Percentiles rank a stretch among this genome's conserved stretches.
phyloP scores from a whole-genome alignment of 2,888 invertebrate genomes.

The Vesta saturnalis region DNA sequence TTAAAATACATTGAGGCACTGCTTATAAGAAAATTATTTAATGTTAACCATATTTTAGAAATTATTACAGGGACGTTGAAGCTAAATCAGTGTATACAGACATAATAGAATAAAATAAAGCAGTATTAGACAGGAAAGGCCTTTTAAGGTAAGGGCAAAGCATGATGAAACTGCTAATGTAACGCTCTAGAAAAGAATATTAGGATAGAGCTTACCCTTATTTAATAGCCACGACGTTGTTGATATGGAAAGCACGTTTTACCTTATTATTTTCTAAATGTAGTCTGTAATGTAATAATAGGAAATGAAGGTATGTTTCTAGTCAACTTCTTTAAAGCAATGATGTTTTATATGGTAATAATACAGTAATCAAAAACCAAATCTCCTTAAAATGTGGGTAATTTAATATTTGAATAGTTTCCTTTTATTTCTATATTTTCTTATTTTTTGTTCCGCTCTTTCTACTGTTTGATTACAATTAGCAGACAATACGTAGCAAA shows the following conservation, averaged over 20 bases:
- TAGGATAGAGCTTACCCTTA: conserved; percentile 34
- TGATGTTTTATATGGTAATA: conserved; percentile 6
- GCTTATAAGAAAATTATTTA: not conserved
- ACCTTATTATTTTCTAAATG: conserved; percentile 38
- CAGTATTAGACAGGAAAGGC: conserved; percentile 31
- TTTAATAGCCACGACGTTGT: conserved; percentile 36
- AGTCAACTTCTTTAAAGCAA: conserved; percentile 23
- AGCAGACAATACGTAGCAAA: not conserved
- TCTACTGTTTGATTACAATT: not conserved
- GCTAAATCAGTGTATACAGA: conserved; percentile 16
- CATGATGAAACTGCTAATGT: conserved; percentile 40
- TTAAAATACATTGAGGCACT: not conserved
- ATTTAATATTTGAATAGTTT: not conserved
- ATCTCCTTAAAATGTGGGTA: not conserved
- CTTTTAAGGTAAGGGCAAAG: conserved; percentile 37
- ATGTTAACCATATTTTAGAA: not conserved
- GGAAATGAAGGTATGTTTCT: conserved; percentile 33
- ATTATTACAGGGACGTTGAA: not conserved
- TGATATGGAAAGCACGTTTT: conserved; percentile 37
- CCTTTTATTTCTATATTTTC: not conserved
- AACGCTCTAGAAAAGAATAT: conserved; percentile 34
- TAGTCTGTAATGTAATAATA: conserved; percentile 37
- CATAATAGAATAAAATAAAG: conserved; percentile 35
- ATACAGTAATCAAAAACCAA: not conserved
- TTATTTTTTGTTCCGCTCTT: not conserved